phyloP scores from a whole-genome alignment of 2,888 invertebrate genomes.

The Stenotaenia linearis region DNA sequence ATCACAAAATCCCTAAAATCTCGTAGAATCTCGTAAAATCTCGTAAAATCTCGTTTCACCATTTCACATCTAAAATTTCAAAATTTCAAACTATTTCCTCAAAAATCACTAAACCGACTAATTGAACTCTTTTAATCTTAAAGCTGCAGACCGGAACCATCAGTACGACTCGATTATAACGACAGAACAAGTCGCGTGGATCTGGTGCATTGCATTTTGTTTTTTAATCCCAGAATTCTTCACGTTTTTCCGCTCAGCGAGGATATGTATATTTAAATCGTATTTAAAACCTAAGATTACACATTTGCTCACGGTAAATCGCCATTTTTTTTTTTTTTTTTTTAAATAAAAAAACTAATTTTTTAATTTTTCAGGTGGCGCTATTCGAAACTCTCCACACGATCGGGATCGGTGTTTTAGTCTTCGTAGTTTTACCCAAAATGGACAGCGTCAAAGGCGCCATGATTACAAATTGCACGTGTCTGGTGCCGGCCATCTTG shows the following conservation, averaged over 20 bases:
- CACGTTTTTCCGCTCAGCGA: constrained; percentile 70
- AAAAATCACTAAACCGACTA: too few relatives aligned
- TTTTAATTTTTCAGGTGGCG: constrained; percentile 54
- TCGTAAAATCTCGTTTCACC: too few relatives aligned
- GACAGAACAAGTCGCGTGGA: constrained; percentile 83
- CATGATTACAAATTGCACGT: constrained; percentile 92
- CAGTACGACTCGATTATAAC: constrained; percentile 69
- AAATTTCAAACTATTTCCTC: too few relatives aligned
- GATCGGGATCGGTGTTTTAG: constrained; percentile 75
- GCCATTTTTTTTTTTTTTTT: too few relatives aligned
- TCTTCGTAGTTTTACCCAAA: constrained; percentile 83
- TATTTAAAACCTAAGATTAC: constrained; percentile 65
- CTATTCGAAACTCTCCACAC: constrained; percentile 83
- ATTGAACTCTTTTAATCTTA: too few relatives aligned
- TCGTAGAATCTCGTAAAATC: too few relatives aligned
- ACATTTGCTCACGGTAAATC: constrained; percentile 55
- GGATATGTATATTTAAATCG: constrained; percentile 87
- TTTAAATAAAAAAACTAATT: background rate
- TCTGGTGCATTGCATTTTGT: constrained; percentile 82
- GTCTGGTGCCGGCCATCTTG: constrained; percentile 78
- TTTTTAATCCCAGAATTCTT: constrained; percentile 85
- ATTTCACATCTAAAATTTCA: too few relatives aligned
- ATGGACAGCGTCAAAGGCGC: constrained; percentile 90
- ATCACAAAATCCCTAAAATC: too few relatives aligned
- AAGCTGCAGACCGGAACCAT: constrained; percentile 21